Evolutionary conservation across 2,888 invertebrate species (phyloP), one percentile per base, ranked within the genome.

Genomic region (Drosophila pseudotalamancana): DNA sequence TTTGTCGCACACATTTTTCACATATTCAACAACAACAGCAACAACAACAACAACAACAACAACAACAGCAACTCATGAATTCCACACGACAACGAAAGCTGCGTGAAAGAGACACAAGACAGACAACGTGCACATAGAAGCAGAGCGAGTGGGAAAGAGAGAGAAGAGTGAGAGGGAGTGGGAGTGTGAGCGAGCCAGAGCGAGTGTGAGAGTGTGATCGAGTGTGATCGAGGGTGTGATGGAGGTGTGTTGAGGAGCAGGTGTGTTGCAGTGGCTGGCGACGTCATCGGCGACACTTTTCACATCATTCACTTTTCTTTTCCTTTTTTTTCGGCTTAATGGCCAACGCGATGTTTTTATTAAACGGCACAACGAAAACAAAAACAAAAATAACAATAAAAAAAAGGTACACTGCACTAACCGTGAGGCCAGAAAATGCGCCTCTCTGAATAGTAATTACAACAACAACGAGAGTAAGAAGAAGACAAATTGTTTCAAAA

Each of bases 1-100:
- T 80, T 83, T 83, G 83, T 83, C 82, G 82, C 76, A 78, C 86
- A 86, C 86, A 83, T 86, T 83, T 83, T 80, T 86, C 83, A 82
- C 80, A 82, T 86, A 73, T 73, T 60, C 73, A 48, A 29, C 37
- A 68, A 34, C 59, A 54, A 40, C 34, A 60, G 43, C 40, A 39
- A 25, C 16, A 45, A 50, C 18, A 43, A 40, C 37, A 56, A 34
- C 37, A 60, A 21, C 37, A 55, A 40, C 14, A 63, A 42, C 53
- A 57, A 42, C 40, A 60, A 32, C 32, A 40, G 23, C 29, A 34
- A 43, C 37, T 40, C 43, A 63, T 40, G 63, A 67, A 59, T 72
- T 63, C 55, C 68, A 68, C 34, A 57, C 45, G 50, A 67, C 67
- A 72, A 42, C 51, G 51, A 57, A n/a, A n/a, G n/a, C n/a, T n/a